Evolutionary conservation across 2,113 vertebrate genomes (phyloP), one percentile per base, ranked within the genome.

Genomic region (Silurus glanis): DNA sequence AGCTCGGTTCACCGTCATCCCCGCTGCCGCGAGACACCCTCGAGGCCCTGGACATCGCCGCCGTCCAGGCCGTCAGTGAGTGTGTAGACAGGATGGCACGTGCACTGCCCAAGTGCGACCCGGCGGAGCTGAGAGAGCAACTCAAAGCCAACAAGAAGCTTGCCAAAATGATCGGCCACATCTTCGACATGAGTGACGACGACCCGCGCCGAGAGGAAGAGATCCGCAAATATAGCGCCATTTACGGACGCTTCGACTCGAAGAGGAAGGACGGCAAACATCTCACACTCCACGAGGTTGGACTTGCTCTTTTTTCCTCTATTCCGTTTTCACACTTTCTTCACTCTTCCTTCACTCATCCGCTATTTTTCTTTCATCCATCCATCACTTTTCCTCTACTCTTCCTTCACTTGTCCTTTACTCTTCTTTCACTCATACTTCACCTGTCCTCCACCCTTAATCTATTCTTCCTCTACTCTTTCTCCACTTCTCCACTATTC

Each of bases 191-290:
- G 97, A 94, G 93, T 8, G 97, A 98, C 0, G 97, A 97, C 1
- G 97, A 99, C 86, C 97, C 97, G 0, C 96, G 95, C 83, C 94
- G 96, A 88, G 97, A 99, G 91, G 98, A 99, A 88, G 97, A 99
- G 91, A 97, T 99, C 69, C 95, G 98, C 23, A 99, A 99, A 89
- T 99, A 98, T 93, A 99, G 98, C 89, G 98, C 98, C 92, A 99
- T 99, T 92, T 99, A 99, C 49, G 98, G 98, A 58, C 95, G 98
- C 51, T 99, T 99, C 80, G 98, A 99, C 94, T 99, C 98, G 0
- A 99, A 99, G 95, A 95, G 98, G 85, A 96, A 99, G 90, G 98
- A 99, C 49, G 98, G 98, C 72, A 99, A 99, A 64, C 98, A 98
- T 90, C 96, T 99, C 87, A 99, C 98, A 0, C 96, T 99, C 79